phyloP scores from a whole-genome alignment of 1,140 invertebrate genomes.

The Zelostemma sp. region DNA sequence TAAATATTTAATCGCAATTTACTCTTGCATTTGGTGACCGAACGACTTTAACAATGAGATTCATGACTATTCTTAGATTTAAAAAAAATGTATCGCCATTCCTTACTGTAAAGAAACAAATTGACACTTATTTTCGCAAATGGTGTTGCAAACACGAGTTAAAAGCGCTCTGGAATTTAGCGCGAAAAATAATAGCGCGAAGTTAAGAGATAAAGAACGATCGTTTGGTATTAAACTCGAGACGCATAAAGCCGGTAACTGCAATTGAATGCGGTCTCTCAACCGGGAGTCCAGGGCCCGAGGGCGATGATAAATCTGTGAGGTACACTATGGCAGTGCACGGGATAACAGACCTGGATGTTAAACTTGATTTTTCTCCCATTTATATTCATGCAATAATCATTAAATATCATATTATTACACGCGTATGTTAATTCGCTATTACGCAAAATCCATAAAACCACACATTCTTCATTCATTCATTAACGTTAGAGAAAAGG shows the following conservation, averaged over 20 bases:
- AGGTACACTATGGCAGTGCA: slow-evolving; percentile 22
- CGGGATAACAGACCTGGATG: slow-evolving; percentile 8
- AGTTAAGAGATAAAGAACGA: slow-evolving; percentile 44
- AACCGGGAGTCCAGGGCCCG: slow-evolving; percentile 40
- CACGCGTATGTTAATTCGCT: neutral
- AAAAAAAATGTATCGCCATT: no score
- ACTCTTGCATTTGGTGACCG: no score
- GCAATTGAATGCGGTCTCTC: slow-evolving; percentile 50
- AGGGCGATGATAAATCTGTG: slow-evolving; percentile 56
- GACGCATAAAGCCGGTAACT: slow-evolving; percentile 46
- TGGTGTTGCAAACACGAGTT: slow-evolving; percentile 9
- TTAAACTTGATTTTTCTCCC: slow-evolving; percentile 4
- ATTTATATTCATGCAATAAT: neutral
- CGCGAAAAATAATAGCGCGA: slow-evolving; percentile 24
- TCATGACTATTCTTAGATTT: no score
- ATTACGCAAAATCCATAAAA: neutral
- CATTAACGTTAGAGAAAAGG: no score
- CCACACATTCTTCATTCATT: no score
- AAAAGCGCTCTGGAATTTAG: slow-evolving; percentile 26
- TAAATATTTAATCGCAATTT: no score
- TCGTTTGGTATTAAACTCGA: slow-evolving; percentile 52
- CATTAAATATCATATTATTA: slow-evolving; percentile 4
- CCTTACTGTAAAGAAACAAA: no score
- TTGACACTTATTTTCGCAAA: neutral
- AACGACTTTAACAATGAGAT: no score